Conservation (phyloP, 2,797 vertebrate species). For the Heliangelus exortis region DNA sequence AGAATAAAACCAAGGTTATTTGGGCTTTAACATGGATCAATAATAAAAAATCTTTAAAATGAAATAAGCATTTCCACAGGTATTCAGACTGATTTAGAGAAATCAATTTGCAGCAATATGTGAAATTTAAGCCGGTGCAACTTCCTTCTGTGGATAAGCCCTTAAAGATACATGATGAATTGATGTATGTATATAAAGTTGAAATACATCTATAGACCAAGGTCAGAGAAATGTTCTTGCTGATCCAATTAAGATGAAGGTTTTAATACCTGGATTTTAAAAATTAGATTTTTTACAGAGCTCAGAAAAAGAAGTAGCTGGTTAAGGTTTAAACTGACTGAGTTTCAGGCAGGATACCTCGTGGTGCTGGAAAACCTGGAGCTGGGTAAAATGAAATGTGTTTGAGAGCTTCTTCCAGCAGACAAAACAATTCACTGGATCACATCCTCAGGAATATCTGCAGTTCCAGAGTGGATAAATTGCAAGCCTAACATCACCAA, state of each 20-base stretch:
- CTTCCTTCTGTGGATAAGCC: background rate
- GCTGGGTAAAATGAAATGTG: fast-evolving
- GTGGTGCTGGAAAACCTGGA: background rate
- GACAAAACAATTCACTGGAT: background rate
- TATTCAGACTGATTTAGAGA: slow-evolving; percentile 37
- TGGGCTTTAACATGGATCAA: background rate
- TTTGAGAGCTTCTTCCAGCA: background rate
- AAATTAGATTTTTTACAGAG: background rate
- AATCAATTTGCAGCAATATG: slow-evolving; percentile 37
- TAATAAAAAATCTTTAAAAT: background rate
- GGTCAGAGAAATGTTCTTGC: background rate
- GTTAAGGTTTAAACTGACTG: background rate
- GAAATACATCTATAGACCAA: background rate
- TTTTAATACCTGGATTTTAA: background rate
- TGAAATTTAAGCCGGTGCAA: slow-evolving; percentile 9
- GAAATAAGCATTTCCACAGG: slow-evolving; percentile 10
- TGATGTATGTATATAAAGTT: background rate
- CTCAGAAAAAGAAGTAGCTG: background rate
- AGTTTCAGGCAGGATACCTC: background rate
- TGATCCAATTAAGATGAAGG: slow-evolving; percentile 40
- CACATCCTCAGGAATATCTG: background rate
- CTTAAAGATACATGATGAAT: background rate
- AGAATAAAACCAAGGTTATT: slow-evolving; percentile 25
- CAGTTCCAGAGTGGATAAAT: background rate
- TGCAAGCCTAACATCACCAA: fast-evolving